Conservation (phyloP, 2,888 invertebrate genomes). For the Taenaris catops region DNA sequence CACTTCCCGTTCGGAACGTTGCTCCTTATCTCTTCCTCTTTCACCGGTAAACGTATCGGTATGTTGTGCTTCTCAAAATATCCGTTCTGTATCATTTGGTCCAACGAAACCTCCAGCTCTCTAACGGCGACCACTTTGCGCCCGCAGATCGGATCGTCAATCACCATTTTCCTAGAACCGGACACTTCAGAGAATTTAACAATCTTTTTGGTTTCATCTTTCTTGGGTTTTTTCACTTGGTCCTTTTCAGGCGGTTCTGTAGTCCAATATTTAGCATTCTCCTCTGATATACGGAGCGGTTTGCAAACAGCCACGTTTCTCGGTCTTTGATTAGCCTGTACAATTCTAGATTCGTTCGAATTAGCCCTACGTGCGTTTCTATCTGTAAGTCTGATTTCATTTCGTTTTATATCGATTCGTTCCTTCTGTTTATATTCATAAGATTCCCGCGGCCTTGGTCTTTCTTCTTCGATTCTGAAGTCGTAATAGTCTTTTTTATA, state of each 20-base stretch:
- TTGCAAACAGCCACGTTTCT: conserved; percentile 70
- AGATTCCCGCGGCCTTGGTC: conserved; percentile 38
- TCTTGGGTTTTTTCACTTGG: conserved; percentile 40
- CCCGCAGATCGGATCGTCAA: conserved; percentile 64
- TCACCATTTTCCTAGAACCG: conserved; percentile 68
- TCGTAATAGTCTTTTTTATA: conserved; percentile 67
- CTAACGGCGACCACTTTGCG: conserved; percentile 67
- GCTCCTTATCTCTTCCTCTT: conserved; percentile 42
- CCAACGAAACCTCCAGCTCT: conserved; percentile 69
- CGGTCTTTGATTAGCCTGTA: conserved; percentile 30
- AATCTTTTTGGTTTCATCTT: conserved; percentile 66
- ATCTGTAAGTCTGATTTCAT: conserved; percentile 24
- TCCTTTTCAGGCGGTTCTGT: conserved; percentile 50
- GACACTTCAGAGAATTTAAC: conserved; percentile 76
- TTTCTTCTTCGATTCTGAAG: conserved; percentile 59
- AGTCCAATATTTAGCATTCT: conserved; percentile 65
- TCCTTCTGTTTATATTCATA: conserved; percentile 44
- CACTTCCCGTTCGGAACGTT: conserved; percentile 61
- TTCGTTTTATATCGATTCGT: conserved; percentile 27
- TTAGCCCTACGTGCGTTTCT: conserved; percentile 21
- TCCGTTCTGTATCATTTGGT: conserved; percentile 74
- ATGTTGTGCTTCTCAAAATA: conserved; percentile 74
- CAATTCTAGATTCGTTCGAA: conserved; percentile 27
- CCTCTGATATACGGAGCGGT: conserved; percentile 57
- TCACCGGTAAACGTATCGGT: conserved; percentile 52